phyloP scores from a whole-genome alignment of 1,140 invertebrate genomes.

The Euura saliciscinereae region DNA sequence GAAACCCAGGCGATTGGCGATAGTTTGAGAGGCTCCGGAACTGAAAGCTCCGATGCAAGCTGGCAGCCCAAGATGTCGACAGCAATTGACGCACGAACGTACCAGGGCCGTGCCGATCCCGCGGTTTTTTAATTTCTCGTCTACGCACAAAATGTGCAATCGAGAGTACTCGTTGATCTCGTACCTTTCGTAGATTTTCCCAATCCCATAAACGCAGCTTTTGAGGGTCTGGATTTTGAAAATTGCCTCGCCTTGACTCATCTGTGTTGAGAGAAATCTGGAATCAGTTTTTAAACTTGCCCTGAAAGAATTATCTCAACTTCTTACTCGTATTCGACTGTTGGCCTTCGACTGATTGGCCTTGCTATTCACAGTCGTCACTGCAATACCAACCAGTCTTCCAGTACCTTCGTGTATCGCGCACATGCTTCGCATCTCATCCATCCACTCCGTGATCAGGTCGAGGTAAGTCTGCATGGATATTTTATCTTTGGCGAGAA shows the following conservation, averaged over 20 bases:
- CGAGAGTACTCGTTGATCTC: slow-evolving; percentile 18
- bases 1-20: slow-evolving; percentile 28
- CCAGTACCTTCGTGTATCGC: slow-evolving; percentile 29
- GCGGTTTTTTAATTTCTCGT: slow-evolving; percentile 8
- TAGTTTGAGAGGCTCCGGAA: slow-evolving; percentile 20
- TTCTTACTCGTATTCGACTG: neutral
- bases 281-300: neutral
- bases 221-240: slow-evolving; percentile 10
- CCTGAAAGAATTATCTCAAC: neutral
- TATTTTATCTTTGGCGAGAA: slow-evolving; percentile 20
- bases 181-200: slow-evolving; percentile 1
- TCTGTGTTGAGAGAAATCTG: slow-evolving; percentile 3
- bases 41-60: slow-evolving; percentile 30
- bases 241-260: slow-evolving; percentile 15
- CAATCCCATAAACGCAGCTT: neutral
- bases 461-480: slow-evolving; percentile 19
- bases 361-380: slow-evolving; percentile 18
- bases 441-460: slow-evolving; percentile 15
- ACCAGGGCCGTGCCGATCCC: slow-evolving; percentile 31
- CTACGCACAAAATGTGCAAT: slow-evolving; percentile 29
- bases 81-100: slow-evolving; percentile 23
- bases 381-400: slow-evolving; percentile 25
- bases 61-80: neutral
- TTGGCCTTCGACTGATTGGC: neutral
- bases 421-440: slow-evolving; percentile 23